Evolutionary conservation across 2,797 vertebrate species (phyloP), one percentile per base, ranked within the genome.

Genomic region (Aselliscus stoliczkanus): DNA sequence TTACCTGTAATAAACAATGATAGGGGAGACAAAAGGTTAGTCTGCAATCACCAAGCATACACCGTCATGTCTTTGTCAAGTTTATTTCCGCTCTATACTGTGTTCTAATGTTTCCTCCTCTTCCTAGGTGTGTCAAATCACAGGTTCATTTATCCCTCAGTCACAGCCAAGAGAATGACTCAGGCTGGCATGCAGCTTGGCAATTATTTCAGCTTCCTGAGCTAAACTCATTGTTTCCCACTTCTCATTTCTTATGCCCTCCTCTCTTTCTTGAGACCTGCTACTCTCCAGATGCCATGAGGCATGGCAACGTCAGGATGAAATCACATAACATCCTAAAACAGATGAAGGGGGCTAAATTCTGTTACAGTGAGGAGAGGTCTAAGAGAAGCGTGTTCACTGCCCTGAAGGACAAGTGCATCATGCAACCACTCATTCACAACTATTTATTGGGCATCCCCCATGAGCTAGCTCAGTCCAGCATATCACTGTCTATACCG

Each of bases 71-170:
- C 76, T 96, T 67, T 5, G 1, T 76, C 79, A 94, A 96, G 90
- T 94, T 95, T 90, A 93, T 86, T 96, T 95, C 94, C 42, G 54
- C 56, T 72, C 73, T 31, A 0, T 52, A 44, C 56, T 42, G 34
- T 62, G 17, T 65, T 79, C 73, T 58, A 58, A 70, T 31, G 42
- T 56, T 85, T 92, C 92, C 58, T 94, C 90, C 60, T 50, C 87
- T 93, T 92, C 82, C 93, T 76, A 97, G 81, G 88, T 96, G 44
- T 96, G 87, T 93, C 95, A 92, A 93, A 88, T 85, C 93, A 75
- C 72, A 96, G 89, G 93, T 88, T 89, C 88, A 83, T 80, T 84
- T 95, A 73, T 95, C 56, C 90, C 92, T 65, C 29, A 73, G 39
- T 94, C 65, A 25, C 56, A 95, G 93, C 85, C 95, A 93, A 76